A percentile compares a stretch with the other conserved stretches of the same genome.
Conservation (phyloP, 1,140 invertebrate species). For the Nephila pilipes region DNA sequence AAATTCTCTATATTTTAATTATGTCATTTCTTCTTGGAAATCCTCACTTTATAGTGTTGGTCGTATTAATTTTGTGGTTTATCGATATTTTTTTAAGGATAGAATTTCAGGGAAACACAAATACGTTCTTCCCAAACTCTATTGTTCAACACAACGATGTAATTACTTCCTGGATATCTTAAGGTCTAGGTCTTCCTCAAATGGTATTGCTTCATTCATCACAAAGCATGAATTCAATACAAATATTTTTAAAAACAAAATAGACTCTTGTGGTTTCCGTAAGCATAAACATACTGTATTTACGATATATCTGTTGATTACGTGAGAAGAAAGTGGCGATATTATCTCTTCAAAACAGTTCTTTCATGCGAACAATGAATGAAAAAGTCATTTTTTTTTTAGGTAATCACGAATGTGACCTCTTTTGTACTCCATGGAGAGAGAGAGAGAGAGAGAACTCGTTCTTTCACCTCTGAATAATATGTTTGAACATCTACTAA, state of each 20-base stretch:
- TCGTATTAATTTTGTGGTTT: background rate
- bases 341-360: slow-evolving; percentile 40
- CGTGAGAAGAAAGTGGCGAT: slow-evolving; percentile 43
- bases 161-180: slow-evolving; percentile 57
- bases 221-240: slow-evolving; percentile 27
- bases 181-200: slow-evolving; percentile 68
- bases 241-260: slow-evolving; percentile 54
- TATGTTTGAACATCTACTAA: slow-evolving; percentile 11
- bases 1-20: background rate
- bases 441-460: slow-evolving; percentile 13
- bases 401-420: slow-evolving; percentile 66
- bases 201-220: slow-evolving; percentile 39
- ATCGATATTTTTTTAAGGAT: background rate
- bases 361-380: slow-evolving; percentile 60
- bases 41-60: background rate
- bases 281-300: slow-evolving; percentile 11
- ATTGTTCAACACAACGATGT: slow-evolving; percentile 44
- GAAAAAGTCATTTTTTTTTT: slow-evolving; percentile 6
- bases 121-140: slow-evolving; percentile 1
- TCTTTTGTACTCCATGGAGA: slow-evolving; percentile 54
- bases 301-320: slow-evolving; percentile 38
- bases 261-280: slow-evolving; percentile 1
- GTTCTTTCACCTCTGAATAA: slow-evolving; percentile 55
- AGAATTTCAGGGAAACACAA: slow-evolving; percentile 46
- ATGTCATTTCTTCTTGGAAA: background rate